Evolutionary conservation across 2,797 vertebrate genomes (phyloP).

Genomic region (Sparus aurata): DNA sequence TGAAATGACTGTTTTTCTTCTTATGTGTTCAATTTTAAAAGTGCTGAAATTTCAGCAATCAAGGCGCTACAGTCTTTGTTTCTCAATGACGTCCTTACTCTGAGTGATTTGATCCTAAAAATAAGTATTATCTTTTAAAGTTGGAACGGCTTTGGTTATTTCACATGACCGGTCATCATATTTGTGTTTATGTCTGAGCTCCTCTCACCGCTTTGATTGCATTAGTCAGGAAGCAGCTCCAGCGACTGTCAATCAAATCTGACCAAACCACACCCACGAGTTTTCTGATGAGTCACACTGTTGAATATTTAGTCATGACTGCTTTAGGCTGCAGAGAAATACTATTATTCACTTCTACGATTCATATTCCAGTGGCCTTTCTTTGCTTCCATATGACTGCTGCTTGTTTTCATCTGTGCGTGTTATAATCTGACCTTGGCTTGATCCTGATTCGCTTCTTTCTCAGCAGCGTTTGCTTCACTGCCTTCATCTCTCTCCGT

Average conservation of each 20-base stretch:
- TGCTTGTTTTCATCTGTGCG: neutral
- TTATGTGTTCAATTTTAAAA: no score
- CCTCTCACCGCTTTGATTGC: neutral
- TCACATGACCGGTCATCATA: neutral
- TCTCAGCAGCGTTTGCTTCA: conserved; percentile 54
- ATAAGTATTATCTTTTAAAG: neutral
- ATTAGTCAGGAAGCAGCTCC: neutral
- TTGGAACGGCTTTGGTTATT: neutral
- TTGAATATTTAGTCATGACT: neutral
- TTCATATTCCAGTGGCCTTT: neutral
- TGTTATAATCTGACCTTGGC: conserved; percentile 66
- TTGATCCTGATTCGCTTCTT: conserved; percentile 58
- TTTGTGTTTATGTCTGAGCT: neutral
- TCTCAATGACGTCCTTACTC: neutral
- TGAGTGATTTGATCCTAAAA: neutral
- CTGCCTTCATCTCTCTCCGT: conserved; percentile 56
- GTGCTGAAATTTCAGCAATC: neutral
- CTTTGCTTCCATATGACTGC: conserved; percentile 5
- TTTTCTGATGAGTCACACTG: conserved; percentile 1
- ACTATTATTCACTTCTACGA: neutral
- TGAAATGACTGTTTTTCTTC: neutral
- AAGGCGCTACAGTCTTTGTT: neutral
- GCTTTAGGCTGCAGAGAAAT: neutral
- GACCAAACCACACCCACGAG: neutral
- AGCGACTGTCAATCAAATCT: neutral